Evolutionary conservation across 2,888 invertebrate species (phyloP).

Genomic region (Apodemia duryi): DNA sequence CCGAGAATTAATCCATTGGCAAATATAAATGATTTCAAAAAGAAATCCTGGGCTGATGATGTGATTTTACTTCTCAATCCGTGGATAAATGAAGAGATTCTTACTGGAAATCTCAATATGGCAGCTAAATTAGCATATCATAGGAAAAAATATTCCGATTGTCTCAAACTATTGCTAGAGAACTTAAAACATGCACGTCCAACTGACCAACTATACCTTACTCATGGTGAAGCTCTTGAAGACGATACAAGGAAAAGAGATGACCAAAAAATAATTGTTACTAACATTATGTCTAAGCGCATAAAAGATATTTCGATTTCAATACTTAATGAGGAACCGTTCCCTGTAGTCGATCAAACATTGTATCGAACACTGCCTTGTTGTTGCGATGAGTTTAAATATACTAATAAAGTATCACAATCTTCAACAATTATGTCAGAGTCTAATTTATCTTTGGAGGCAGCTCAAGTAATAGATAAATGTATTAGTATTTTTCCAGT

Average conservation of each 20-base stretch:
- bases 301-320: constrained; percentile 63
- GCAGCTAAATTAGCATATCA: constrained; percentile 50
- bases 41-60: constrained; percentile 63
- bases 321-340: constrained; percentile 60
- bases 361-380: constrained; percentile 54
- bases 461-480: constrained; percentile 60
- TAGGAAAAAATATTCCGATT: constrained; percentile 52
- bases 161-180: constrained; percentile 51
- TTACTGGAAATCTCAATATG: constrained; percentile 56
- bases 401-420: constrained; percentile 38
- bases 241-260: constrained; percentile 40
- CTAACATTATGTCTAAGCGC: constrained; percentile 57
- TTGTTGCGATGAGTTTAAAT: constrained; percentile 59
- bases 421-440: constrained; percentile 33
- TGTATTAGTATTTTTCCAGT: constrained; percentile 63
- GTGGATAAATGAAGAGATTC: constrained; percentile 54
- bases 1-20: constrained; percentile 50
- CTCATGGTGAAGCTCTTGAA: constrained; percentile 44
- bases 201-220: constrained; percentile 44
- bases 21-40: constrained; percentile 54
- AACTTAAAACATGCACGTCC: constrained; percentile 44
- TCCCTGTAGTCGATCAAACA: constrained; percentile 46
- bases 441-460: constrained; percentile 46
- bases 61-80: constrained; percentile 54
- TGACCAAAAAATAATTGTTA: constrained; percentile 52